Base-by-base conservation (phyloP, 64 coral and sea anemone species). In the Exaiptasia diaphana region DNA sequence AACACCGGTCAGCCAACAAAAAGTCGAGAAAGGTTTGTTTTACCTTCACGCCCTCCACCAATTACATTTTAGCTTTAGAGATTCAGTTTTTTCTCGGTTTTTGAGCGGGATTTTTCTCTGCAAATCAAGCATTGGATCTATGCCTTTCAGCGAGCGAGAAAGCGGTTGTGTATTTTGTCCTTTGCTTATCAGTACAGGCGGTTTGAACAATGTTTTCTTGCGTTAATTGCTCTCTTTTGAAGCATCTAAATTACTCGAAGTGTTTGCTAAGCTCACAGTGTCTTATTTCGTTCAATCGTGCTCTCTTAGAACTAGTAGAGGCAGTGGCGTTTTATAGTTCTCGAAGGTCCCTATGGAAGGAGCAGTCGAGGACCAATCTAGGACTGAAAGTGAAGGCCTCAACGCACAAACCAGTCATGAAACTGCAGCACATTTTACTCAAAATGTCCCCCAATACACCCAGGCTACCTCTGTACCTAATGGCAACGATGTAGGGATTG, bases 21-120 rank as follows among this genome's bases (percentile, higher is more conserved):
- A 94, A 94, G 89, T 84, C 91, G 91, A 89, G 86, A 94, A 94
- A 94, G 91, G 91, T 94, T 94, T 94, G 91, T 94, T 94, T 94
- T 94, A 94, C 86, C 91, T 94, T 94, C 91, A 94, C 91, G 91
- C 91, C 91, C 91, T 94, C 91, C 91, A 94, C 91, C 91, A 94
- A 94, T 94, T 77, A 89, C 64, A 94, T 89, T 81, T 85, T 89
- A 87, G 86, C 72, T 70, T 69, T 85, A 53, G 81, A 94, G 73
- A 93, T 89, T 80, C 74, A 50, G 60, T 78, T 80, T 71, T 88
- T 72, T 81, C 59, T 79, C 54, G 55, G 68, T 65, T 80, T 81
- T 73, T 37, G 44, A 49, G 69, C 69, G 69, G 18, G 69, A 35
- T 45, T 73, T 73, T 73, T 65, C 61, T 28, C 21, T 65, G 61